Base-by-base conservation (phyloP, 2,797 vertebrate genomes). In the Scolopax rusticola region DNA sequence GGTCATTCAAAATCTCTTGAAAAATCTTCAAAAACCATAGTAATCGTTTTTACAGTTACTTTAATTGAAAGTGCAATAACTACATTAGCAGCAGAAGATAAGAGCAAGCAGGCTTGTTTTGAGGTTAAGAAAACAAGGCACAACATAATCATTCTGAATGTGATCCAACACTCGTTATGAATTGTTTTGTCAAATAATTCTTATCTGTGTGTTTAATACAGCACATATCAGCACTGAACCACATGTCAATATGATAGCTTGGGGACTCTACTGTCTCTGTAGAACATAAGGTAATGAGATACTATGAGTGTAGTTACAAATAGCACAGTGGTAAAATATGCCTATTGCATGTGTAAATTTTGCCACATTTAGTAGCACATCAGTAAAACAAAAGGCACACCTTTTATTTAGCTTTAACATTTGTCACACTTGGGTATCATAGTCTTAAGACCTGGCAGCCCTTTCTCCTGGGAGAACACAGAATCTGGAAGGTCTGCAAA, bases 11-110 rank as follows among this genome's bases (percentile, higher is more conserved):
- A 91, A 74, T 50, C 33, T 83, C 81, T 94, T 53, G 45, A 18
- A 88, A 50, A 64, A 53, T 86, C 82, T 95, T 67, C 53, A 94
- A 93, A 87, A 83, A 12, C 15, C 60, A 85, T 28, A 53, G 68
- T 77, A 94, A 94, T 85, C 1, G 0, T 73, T 87, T 93, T 81
- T 85, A 92, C 51, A 85, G 76, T 80, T 86, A 75, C 78, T 91
- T 94, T 89, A 96, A 93, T 84, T 96, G 92, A 75, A 93, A 93
- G 89, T 65, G 71, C 78, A 92, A 87, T 96, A 93, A 96, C 74
- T 84, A 91, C 85, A 87, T 95, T 85, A 93, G 89, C 53, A 89
- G 81, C 86, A 92, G 88, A 90, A 92, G 94, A 93, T 63, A 93
- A 91, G 69, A 76, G 11, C 80, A 76, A 81, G 89, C 64, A 86